Percentiles rank a stretch among this genome's conserved stretches.
These are phyloP conservation scores for Pimpla rufipes DNA, from an alignment of 2,888 invertebrate species.

Conservation along the genomic window DNA sequence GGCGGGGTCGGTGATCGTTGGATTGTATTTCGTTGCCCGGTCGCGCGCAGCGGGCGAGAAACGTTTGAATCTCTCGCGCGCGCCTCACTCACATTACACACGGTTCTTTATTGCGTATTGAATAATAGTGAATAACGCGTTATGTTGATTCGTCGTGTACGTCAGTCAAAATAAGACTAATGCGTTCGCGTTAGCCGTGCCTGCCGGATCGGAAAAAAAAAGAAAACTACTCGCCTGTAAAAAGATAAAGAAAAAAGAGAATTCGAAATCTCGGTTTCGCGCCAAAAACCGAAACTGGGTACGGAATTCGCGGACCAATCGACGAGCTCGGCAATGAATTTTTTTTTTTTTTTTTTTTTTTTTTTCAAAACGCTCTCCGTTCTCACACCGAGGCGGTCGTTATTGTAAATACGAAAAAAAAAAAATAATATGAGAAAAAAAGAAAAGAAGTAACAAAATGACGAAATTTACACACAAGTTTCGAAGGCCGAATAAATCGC, in stretches of 20 bases:
- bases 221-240: conserved; percentile 62
- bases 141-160: conserved; percentile 73
- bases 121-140: conserved; percentile 74
- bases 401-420: conserved; percentile 28
- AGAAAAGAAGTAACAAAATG: not conserved
- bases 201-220: conserved; percentile 56
- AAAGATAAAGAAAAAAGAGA: too few relatives aligned
- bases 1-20: conserved; percentile 40
- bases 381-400: conserved; percentile 53
- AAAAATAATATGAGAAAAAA: too few relatives aligned
- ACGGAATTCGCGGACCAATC: conserved; percentile 31
- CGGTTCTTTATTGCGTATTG: conserved; percentile 64
- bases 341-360: too few relatives aligned
- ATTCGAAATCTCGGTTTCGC: conserved; percentile 23
- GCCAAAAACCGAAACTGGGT: conserved; percentile 22
- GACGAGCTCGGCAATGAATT: too few relatives aligned
- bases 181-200: conserved; percentile 66
- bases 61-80: conserved; percentile 7
- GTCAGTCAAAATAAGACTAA: conserved; percentile 35
- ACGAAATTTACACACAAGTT: conserved; percentile 39
- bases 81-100: not conserved
- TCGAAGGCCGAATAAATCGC: conserved; percentile 33
- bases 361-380: conserved; percentile 54
- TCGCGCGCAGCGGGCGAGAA: not conserved
- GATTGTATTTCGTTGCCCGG: conserved; percentile 24